These are phyloP conservation scores for Drosophila pectinifera DNA, from an alignment of 1,140 invertebrate genomes.

Conservation along the genomic window DNA sequence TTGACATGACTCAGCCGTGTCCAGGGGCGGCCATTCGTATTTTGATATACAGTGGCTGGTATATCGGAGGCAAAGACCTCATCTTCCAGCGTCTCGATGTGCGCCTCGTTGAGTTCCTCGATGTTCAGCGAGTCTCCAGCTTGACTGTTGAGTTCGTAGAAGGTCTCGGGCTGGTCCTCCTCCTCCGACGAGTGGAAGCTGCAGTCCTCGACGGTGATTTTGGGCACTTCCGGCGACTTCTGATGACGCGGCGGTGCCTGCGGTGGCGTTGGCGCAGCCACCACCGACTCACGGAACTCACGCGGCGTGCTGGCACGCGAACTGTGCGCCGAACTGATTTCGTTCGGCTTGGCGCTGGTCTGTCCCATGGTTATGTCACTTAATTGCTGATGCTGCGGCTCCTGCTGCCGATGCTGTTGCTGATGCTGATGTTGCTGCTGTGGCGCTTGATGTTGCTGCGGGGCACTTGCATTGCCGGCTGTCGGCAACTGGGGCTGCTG, in stretches of 20 bases:
- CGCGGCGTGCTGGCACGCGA: constrained; percentile 68
- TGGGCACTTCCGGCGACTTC: constrained; percentile 65
- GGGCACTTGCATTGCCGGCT: constrained; percentile 56
- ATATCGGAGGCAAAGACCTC: constrained; percentile 71
- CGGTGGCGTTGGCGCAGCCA: constrained; percentile 42
- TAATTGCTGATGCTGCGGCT: constrained; percentile 36
- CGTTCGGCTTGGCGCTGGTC: constrained; percentile 70
- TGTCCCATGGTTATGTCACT: constrained; percentile 78
- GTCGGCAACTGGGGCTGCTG: constrained; percentile 23
- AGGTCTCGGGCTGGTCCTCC: constrained; percentile 27
- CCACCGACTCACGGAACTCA: constrained; percentile 76
- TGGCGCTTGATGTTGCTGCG: constrained; percentile 39
- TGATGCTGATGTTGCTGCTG: constrained; percentile 32
- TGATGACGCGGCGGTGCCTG: constrained; percentile 55
- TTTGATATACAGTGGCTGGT: constrained; percentile 72
- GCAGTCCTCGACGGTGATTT: constrained; percentile 77
- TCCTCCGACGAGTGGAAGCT: constrained; percentile 44
- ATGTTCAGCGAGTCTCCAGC: constrained; percentile 49
- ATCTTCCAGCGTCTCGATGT: constrained; percentile 63
- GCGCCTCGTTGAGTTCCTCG: constrained; percentile 62
- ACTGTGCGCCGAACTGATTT: constrained; percentile 50
- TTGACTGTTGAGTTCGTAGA: constrained; percentile 65
- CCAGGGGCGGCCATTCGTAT: constrained; percentile 56
- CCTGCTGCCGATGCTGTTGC: constrained; percentile 39
- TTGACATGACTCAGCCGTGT: constrained; percentile 75